Base-by-base conservation (phyloP, 2,797 vertebrate species). In the Phyllotis vaccarum region DNA sequence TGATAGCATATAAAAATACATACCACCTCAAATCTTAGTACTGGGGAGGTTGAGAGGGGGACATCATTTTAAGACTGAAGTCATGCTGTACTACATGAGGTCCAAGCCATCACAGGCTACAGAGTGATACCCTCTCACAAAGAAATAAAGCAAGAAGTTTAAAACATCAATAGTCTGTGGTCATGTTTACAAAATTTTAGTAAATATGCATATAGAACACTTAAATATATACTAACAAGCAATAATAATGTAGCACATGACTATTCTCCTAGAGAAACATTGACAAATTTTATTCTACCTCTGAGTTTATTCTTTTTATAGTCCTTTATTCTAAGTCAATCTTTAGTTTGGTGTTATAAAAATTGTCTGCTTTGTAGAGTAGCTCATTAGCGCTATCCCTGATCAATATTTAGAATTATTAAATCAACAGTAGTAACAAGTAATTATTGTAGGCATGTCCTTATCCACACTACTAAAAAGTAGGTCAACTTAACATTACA, bases 321-420 rank as follows among this genome's bases (percentile, higher is more conserved):
- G 5, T 7, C 22, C 9, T 87, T 86, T 96, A 75, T 89, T 85
- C 29, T 68, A 74, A 72, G 27, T 1, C 40, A 72, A 14, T 80
- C 64, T 86, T 80, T 94, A 52, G 21, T 83, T 96, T 92, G 56
- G 80, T 94, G 64, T 89, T 81, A 52, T 60, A 66, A 93, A 89
- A 88, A 37, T 56, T 85, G 58, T 27, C 29, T 90, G 37, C 76
- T 95, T 83, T 86, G 24, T 74, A 82, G 24, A 85, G 22, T 52
- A 89, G n/a, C 7, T 93, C 43, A 72, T 81, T 85, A 85, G 19
- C 21, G 82, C 31, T 80, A 79, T 58, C 27, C 49, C 60, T 2
- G 40, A 76, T 87, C 54, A 89, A 16, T 52, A 66, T 46, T 46
- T 79, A 88, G 22, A 54, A 31, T n/a, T n/a, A n/a, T n/a, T 70